Conservation (phyloP, 2,888 invertebrate species). For the Callyntrura guangdongensis region DNA sequence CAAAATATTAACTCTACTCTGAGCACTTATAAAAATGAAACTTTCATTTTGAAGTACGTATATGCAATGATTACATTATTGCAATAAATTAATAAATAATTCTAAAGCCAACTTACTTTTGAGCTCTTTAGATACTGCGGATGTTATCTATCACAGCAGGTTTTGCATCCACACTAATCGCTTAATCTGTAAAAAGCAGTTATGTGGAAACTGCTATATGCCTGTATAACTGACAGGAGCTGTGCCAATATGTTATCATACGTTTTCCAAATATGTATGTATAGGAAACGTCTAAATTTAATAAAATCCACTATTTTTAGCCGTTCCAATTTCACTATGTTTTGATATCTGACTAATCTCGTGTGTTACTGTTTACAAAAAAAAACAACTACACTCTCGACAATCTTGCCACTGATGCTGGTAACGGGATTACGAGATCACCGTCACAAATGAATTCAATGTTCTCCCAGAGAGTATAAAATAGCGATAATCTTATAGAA, state of each 20-base stretch:
- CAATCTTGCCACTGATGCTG: neutral
- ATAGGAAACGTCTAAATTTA: neutral
- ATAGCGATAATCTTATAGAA: neutral
- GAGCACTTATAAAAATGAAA: too few relatives aligned
- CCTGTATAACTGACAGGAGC: neutral
- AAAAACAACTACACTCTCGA: neutral
- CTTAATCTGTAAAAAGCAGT: too few relatives aligned
- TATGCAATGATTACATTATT: too few relatives aligned
- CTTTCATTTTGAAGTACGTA: too few relatives aligned
- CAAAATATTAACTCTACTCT: too few relatives aligned
- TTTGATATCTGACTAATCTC: neutral
- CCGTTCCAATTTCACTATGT: neutral
- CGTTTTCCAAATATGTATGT: neutral
- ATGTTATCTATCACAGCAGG: too few relatives aligned
- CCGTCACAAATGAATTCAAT: neutral
- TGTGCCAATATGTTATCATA: neutral
- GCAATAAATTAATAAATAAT: too few relatives aligned
- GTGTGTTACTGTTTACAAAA: neutral
- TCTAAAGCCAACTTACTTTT: too few relatives aligned
- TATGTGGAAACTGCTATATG: neutral
- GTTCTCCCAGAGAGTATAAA: neutral
- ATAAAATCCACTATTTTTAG: slow-evolving; percentile 8
- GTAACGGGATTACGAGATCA: neutral
- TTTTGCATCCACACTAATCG: too few relatives aligned
- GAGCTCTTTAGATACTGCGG: too few relatives aligned